Base-by-base conservation (phyloP, 2,797 vertebrate genomes). In the Crotalus adamanteus region DNA sequence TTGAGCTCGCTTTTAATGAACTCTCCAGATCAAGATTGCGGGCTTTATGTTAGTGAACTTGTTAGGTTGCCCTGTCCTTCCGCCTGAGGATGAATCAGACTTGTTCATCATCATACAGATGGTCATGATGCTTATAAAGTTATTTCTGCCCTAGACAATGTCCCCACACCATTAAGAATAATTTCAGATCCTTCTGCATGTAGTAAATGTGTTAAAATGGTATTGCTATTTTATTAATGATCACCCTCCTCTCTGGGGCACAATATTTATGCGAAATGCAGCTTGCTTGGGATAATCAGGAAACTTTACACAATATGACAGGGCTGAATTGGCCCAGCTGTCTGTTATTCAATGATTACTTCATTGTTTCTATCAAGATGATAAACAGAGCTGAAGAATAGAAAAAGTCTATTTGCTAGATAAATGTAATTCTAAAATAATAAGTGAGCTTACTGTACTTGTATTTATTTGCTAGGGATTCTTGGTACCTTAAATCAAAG, bases 391-490 rank as follows among this genome's bases (percentile, higher is more conserved):
- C 20, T 37, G 42, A 63, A 61, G 4, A 60, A 25, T 37, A 59
- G 87, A 83, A 61, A 83, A 92, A 85, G 47, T 88, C 18, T 55
- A 16, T 16, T 83, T 63, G 55, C 65, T 92, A 51, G 57, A 42
- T 85, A 42, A 42, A 9, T 63, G 59, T 73, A 42, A 1, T 22
- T 47, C 51, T 13, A 61, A 53, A 65, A 83, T 20, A 73, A 85
- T 42, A 47, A 65, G 25, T 16, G 8, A 86, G 11, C 12, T 86
- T 7, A 26, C 51, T 73, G 53, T 22, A 28, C 3, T 59, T 22
- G 47, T 3, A 61, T 78, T 96, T 92, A 89, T 89, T 92, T 60
- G 59, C 83, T 31, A 90, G 91, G 88, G 91, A 83, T 47, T 83
- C 42, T 83, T 83, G 73, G 53, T 94, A 2, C 0, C 47, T 47